Evolutionary conservation across 2,797 vertebrate species (phyloP).

Genomic region (Varecia variegata): DNA sequence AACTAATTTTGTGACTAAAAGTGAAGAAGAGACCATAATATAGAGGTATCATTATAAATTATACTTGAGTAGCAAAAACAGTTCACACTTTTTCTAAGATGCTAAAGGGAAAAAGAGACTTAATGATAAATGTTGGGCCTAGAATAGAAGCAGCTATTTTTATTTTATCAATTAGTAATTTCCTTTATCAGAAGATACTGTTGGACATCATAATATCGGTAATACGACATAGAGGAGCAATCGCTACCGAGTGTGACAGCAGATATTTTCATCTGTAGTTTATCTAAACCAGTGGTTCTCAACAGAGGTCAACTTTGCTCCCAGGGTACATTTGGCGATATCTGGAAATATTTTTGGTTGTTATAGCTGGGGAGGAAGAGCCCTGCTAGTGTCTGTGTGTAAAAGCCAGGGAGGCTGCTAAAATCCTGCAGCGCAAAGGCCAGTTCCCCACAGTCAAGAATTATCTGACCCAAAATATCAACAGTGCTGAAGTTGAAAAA

Average conservation of each 20-base stretch:
- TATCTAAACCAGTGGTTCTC: background rate
- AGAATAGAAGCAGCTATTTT: background rate
- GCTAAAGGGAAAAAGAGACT: background rate
- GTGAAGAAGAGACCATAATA: background rate
- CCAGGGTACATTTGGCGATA: background rate
- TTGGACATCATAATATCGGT: background rate
- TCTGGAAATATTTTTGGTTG: background rate
- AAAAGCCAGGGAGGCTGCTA: background rate
- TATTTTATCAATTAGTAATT: background rate
- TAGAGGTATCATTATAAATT: background rate
- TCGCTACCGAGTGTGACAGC: background rate
- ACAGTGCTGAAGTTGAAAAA: background rate
- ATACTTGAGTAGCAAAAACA: background rate
- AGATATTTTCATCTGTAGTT: background rate
- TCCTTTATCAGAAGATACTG: background rate
- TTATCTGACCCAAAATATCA: background rate
- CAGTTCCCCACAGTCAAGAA: background rate
- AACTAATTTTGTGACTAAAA: background rate
- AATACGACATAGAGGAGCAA: background rate
- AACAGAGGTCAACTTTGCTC: background rate
- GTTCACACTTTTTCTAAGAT: background rate
- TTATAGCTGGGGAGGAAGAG: background rate
- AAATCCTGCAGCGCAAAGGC: background rate
- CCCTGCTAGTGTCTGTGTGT: background rate
- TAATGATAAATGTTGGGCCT: background rate